These are phyloP conservation scores for Parascotia fuliginaria DNA, from an alignment of 2,888 invertebrate genomes.

Conservation along the genomic window DNA sequence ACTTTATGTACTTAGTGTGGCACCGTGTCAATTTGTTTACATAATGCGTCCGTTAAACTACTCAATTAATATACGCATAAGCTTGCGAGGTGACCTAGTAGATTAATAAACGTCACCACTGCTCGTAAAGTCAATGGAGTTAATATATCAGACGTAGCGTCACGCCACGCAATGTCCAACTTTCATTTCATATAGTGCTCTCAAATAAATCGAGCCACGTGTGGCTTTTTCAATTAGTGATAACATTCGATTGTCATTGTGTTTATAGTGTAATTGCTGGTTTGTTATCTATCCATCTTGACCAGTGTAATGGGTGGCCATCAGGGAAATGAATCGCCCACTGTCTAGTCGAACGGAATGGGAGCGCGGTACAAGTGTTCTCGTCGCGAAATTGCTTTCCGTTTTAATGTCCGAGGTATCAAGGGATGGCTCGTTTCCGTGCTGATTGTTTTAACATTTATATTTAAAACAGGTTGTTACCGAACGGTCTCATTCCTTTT, in stretches of 20 bases:
- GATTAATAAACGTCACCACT: slow-evolving; percentile 78
- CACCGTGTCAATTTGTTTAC: slow-evolving; percentile 43
- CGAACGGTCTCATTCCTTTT: slow-evolving; percentile 35
- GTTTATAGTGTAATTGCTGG: slow-evolving; percentile 82
- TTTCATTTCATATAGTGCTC: slow-evolving; percentile 84
- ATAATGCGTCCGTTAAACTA: slow-evolving; percentile 53
- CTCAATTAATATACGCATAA: slow-evolving; percentile 64
- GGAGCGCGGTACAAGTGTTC: slow-evolving; percentile 68
- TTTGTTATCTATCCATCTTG: slow-evolving; percentile 84
- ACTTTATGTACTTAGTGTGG: not conserved
- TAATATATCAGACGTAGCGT: slow-evolving; percentile 78
- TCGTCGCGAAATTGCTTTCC: slow-evolving; percentile 73
- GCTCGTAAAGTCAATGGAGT: slow-evolving; percentile 79
- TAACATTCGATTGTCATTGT: slow-evolving; percentile 82
- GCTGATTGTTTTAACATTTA: slow-evolving; percentile 55
- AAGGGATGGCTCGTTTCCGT: slow-evolving; percentile 58
- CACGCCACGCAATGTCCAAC: slow-evolving; percentile 64
- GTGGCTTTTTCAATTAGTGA: slow-evolving; percentile 83
- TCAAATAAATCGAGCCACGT: slow-evolving; percentile 74
- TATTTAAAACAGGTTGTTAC: slow-evolving; percentile 51
- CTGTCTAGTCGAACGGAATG: slow-evolving; percentile 65
- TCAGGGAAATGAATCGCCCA: slow-evolving; percentile 81
- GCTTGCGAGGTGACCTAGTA: slow-evolving; percentile 63
- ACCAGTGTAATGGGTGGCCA: slow-evolving; percentile 80
- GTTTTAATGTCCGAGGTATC: slow-evolving; percentile 69